Conservation (phyloP, 2,888 invertebrate genomes). For the Cataglyphis livida region DNA sequence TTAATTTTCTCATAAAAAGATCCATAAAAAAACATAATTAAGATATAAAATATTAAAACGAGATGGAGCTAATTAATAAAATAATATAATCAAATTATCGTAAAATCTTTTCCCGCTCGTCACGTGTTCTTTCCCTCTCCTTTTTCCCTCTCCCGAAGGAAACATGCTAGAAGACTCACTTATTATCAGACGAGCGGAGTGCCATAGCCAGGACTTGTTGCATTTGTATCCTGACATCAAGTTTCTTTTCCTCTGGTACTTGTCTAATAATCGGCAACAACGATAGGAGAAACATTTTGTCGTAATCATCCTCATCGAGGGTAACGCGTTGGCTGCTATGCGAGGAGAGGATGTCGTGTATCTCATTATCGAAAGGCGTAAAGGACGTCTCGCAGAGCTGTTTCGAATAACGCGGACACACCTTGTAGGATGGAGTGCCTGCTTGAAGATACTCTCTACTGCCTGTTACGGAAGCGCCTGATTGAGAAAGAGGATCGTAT, state of each 20-base stretch:
- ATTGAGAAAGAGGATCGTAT: constrained; percentile 76
- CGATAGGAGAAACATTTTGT: constrained; percentile 83
- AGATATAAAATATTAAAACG: constrained; percentile 4
- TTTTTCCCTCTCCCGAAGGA: not conserved
- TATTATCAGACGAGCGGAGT: constrained; percentile 69
- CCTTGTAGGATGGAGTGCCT: constrained; percentile 65
- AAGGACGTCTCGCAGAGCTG: constrained; percentile 80
- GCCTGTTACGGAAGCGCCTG: constrained; percentile 66
- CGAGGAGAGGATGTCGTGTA: constrained; percentile 79
- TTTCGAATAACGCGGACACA: constrained; percentile 76
- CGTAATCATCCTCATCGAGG: constrained; percentile 82
- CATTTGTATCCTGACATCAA: constrained; percentile 83
- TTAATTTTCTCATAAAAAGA: not conserved
- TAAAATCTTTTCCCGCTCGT: not conserved
- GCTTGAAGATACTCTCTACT: constrained; percentile 69
- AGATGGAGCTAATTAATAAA: not conserved
- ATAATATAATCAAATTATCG: not conserved
- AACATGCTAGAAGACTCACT: not conserved
- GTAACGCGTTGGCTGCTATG: constrained; percentile 76
- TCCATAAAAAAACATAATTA: not conserved
- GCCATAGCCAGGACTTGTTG: constrained; percentile 80
- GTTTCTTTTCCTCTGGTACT: constrained; percentile 82
- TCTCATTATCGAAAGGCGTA: constrained; percentile 79
- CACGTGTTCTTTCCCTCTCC: not conserved
- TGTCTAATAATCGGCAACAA: constrained; percentile 81